These are phyloP conservation scores for Dichetophora obliterata DNA, from an alignment of 2,888 invertebrate genomes.

Conservation along the genomic window DNA sequence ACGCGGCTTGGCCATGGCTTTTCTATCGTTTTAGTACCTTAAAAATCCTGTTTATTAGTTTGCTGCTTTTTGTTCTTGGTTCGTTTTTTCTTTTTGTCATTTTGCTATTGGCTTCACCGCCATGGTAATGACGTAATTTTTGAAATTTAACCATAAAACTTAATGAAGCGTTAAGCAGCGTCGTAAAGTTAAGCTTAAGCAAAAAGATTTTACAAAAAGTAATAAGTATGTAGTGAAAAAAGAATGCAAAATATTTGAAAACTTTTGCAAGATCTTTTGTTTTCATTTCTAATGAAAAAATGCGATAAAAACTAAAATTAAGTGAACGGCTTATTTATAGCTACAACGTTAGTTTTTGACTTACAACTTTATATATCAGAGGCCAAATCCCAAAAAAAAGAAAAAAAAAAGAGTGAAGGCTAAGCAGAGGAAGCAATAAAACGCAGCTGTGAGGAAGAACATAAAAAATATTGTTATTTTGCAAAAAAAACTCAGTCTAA, in stretches of 20 bases:
- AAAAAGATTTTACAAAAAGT: neutral
- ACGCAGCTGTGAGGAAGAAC: neutral
- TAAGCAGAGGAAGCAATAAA: neutral
- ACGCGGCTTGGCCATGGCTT: too few species aligned
- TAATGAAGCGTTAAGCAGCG: conserved; percentile 30
- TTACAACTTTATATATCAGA: neutral
- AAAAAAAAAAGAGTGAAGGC: neutral
- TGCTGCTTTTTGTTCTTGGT: too few species aligned
- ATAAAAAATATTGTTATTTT: too few species aligned
- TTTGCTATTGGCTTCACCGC: too few species aligned
- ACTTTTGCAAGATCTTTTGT: neutral
- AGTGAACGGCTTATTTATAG: neutral
- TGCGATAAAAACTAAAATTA: neutral
- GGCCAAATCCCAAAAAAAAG: neutral
- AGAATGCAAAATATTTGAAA: neutral
- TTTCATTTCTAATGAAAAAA: neutral
- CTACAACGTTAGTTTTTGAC: conserved; percentile 1
- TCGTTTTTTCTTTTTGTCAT: too few species aligned
- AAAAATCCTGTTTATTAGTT: too few species aligned
- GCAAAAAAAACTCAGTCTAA: too few species aligned
- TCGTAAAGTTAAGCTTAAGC: conserved; percentile 13
- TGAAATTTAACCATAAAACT: conserved; percentile 31
- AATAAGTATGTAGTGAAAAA: neutral
- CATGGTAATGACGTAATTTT: neutral
- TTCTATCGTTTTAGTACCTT: too few species aligned